Conservation (phyloP, 2,797 vertebrate genomes). For the Lateolabrax maculatus region DNA sequence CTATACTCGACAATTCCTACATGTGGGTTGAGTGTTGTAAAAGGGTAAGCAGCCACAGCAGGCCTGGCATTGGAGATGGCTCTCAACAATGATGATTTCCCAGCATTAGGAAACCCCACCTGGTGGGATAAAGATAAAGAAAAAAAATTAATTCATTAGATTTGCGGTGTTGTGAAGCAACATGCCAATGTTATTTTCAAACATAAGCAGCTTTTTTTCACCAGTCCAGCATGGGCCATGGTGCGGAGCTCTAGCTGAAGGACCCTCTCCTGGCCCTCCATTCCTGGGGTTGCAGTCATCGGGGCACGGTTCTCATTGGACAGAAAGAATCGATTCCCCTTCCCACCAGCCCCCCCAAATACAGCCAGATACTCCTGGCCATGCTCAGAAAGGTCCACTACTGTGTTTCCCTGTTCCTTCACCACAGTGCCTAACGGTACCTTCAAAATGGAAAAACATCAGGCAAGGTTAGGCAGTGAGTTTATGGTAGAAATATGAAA, state of each 20-base stretch:
- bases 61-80: conserved; percentile 94
- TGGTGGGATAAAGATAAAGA: conserved; percentile 60
- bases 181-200: neutral
- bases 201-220: conserved; percentile 66
- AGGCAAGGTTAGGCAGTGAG: neutral
- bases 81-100: conserved; percentile 94
- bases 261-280: conserved; percentile 88
- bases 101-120: conserved; percentile 98
- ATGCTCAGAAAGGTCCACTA: conserved; percentile 88
- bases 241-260: conserved; percentile 94
- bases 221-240: conserved; percentile 96
- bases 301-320: conserved; percentile 95
- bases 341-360: conserved; percentile 92
- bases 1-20: conserved; percentile 92
- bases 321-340: conserved; percentile 95
- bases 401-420: conserved; percentile 85
- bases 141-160: neutral
- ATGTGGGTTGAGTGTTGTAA: conserved; percentile 96
- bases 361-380: conserved; percentile 91
- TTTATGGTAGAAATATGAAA: neutral
- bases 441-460: conserved; percentile 70
- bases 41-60: conserved; percentile 94
- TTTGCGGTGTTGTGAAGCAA: neutral
- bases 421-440: conserved; percentile 94
- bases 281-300: conserved; percentile 83